phyloP scores from a whole-genome alignment of 2,113 vertebrate species.

The Leucoraja erinaceus region DNA sequence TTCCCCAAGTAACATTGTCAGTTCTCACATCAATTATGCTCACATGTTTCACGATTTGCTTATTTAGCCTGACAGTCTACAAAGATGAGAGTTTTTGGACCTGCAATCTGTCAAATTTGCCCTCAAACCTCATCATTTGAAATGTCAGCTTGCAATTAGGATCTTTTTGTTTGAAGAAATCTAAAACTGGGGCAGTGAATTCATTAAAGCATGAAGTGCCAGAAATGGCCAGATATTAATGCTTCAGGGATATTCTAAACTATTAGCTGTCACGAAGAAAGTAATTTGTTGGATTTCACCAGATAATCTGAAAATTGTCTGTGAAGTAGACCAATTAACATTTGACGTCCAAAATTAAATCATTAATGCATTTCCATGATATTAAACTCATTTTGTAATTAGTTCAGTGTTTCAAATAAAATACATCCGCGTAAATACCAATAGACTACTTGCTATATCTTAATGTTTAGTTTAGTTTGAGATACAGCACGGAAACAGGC shows the following conservation, averaged over 20 bases:
- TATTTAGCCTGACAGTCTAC: conserved; percentile 16
- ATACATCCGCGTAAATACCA: not conserved
- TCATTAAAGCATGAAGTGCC: not conserved
- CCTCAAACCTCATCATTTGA: not conserved
- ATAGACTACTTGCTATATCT: not conserved
- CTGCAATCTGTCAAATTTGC: not conserved
- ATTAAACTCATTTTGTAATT: not conserved
- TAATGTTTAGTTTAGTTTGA: not conserved
- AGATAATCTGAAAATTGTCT: not conserved
- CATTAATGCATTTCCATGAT: not conserved
- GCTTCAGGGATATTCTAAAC: not conserved
- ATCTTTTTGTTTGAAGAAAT: not conserved
- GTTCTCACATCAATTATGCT: not conserved
- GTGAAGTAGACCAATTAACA: not conserved
- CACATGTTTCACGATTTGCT: not conserved
- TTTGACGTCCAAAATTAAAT: not conserved
- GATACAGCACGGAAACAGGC: too few species aligned
- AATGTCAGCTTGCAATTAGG: not conserved
- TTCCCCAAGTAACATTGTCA: not conserved
- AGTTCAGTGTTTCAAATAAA: not conserved
- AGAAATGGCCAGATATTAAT: not conserved
- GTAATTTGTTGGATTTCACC: not conserved
- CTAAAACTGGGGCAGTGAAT: not conserved
- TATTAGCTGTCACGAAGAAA: not conserved
- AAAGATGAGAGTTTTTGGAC: not conserved